These are phyloP conservation scores for Leptinotarsa tumamoca DNA, from an alignment of 2,888 invertebrate genomes.

Conservation along the genomic window DNA sequence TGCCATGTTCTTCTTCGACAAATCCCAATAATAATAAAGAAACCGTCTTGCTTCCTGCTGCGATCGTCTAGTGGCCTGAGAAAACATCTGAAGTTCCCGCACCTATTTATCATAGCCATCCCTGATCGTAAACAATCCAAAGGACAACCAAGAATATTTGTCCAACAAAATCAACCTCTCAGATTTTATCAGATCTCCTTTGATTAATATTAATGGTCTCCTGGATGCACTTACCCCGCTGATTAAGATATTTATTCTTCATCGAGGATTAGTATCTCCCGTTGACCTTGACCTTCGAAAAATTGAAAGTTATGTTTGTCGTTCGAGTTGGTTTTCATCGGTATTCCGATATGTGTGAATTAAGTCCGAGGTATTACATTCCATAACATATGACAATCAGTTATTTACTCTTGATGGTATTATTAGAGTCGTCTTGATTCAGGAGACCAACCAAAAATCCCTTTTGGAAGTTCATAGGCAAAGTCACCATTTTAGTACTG, in stretches of 20 bases:
- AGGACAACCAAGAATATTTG: conserved; percentile 44
- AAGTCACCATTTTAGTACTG: too few relatives aligned
- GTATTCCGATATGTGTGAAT: background rate
- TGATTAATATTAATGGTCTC: conserved; percentile 55
- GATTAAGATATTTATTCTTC: conserved; percentile 48
- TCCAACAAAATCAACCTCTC: conserved; percentile 36
- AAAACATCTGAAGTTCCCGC: conserved; percentile 50
- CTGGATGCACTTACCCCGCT: conserved; percentile 46
- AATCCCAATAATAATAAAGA: conserved; percentile 57
- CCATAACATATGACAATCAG: too few relatives aligned
- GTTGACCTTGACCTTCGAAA: conserved; percentile 19
- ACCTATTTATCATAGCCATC: conserved; percentile 52
- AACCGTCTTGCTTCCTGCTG: conserved; percentile 53
- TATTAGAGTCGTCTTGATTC: too few relatives aligned
- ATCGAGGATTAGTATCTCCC: conserved; percentile 31
- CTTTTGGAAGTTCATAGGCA: too few relatives aligned
- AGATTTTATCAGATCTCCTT: conserved; percentile 51
- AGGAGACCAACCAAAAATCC: too few relatives aligned
- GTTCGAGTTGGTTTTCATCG: background rate
- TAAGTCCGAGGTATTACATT: too few relatives aligned
- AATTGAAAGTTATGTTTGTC: background rate
- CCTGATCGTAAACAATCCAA: conserved; percentile 51
- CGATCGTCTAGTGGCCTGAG: conserved; percentile 55
- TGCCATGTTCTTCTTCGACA: conserved; percentile 50
- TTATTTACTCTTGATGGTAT: too few relatives aligned